phyloP scores from a whole-genome alignment of 2,113 vertebrate species.

The Capricornis sumatraensis region DNA sequence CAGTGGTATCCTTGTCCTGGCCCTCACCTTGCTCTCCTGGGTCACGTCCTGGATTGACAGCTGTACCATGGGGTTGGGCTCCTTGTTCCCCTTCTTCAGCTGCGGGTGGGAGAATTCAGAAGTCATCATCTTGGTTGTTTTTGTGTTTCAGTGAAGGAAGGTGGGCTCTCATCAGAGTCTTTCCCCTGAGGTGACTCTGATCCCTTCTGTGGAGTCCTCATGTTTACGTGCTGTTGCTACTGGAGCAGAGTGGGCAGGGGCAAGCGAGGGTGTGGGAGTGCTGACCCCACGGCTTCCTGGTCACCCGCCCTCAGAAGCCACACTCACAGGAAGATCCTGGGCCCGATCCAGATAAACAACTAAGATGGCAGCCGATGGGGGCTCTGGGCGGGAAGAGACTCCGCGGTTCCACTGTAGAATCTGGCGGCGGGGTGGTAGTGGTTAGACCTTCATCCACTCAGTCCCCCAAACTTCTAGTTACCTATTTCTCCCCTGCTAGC shows the following conservation, averaged over 20 bases:
- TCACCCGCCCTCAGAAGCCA: not conserved
- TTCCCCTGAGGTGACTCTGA: not conserved
- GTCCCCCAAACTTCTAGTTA: not conserved
- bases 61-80: constrained; percentile 91
- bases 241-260: not conserved
- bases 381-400: constrained; percentile 81
- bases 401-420: constrained; percentile 88
- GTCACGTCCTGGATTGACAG: constrained; percentile 90
- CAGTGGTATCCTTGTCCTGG: not conserved
- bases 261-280: not conserved
- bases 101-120: constrained; percentile 53
- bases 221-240: not conserved
- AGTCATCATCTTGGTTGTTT: not conserved
- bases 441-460: not conserved
- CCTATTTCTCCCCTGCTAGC: not conserved
- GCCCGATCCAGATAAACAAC: constrained; percentile 91
- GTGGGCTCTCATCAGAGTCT: not conserved
- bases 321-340: constrained; percentile 88
- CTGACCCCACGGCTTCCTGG: not conserved
- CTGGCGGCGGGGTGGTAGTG: constrained; percentile 63
- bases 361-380: constrained; percentile 90
- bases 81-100: constrained; percentile 91
- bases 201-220: not conserved
- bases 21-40: constrained; percentile 88
- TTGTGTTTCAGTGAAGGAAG: not conserved